A percentile compares a stretch with the other conserved stretches of the same genome.
phyloP scores from a whole-genome alignment of 2,888 invertebrate genomes.

The Drosophila borborema region DNA sequence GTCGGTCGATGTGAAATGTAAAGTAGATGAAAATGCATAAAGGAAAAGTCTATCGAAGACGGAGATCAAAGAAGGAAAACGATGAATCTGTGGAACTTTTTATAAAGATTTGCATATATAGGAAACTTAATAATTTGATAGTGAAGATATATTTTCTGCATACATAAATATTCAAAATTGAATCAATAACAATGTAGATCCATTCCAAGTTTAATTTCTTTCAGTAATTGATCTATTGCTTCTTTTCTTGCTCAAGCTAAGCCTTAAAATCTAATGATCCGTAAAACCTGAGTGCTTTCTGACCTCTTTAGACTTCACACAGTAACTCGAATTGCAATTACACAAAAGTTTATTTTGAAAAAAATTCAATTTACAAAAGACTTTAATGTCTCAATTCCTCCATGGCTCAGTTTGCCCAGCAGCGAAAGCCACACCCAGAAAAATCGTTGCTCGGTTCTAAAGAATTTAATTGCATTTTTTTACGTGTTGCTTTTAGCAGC shows the following conservation, averaged over 20 bases:
- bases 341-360: conserved; percentile 21
- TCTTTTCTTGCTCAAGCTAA: neutral
- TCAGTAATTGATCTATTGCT: neutral
- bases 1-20: neutral
- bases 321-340: conserved; percentile 21
- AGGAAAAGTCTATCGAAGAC: neutral
- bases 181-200: neutral
- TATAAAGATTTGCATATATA: neutral
- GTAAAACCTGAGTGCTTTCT: neutral
- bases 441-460: conserved; percentile 16
- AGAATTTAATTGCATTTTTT: conserved; percentile 54
- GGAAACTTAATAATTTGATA: no score
- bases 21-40: no score
- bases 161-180: no score
- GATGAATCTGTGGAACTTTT: neutral
- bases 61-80: neutral
- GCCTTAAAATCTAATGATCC: neutral
- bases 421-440: conserved; percentile 30
- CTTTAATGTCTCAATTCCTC: conserved; percentile 42
- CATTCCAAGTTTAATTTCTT: neutral
- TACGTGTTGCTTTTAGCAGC: conserved; percentile 52
- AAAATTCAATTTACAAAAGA: conserved; percentile 39
- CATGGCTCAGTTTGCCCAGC: neutral
- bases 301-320: conserved; percentile 5
- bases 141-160: no score